Base-by-base conservation (phyloP, 2,113 vertebrate genomes). In the Laticauda laticaudata region DNA sequence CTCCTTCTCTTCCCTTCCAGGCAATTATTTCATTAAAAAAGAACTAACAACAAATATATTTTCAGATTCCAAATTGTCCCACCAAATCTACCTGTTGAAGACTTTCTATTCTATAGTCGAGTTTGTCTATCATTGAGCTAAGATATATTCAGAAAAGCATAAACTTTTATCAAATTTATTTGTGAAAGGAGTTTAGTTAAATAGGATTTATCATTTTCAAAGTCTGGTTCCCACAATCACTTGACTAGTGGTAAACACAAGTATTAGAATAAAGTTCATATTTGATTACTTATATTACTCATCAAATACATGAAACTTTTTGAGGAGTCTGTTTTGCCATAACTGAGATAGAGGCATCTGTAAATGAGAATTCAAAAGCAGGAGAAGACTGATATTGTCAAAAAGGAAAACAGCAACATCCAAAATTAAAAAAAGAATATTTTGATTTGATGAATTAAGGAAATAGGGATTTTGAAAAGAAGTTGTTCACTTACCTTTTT, bases 361-460 rank as follows among this genome's bases (percentile, higher is more conserved):
- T 15, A n/a, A n/a, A 92, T 26, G 1, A 93, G 94, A 96, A 64
- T 94, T 95, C 95, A 93, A 93, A 91, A 93, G 96, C 93, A 95
- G 95, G 94, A 92, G n/a, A n/a, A n/a, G n/a, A n/a, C n/a, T n/a
- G 20, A 93, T 87, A 95, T n/a, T n/a, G n/a, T n/a, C n/a, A 93
- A 94, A 97, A 97, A 96, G 96, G 59, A 81, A 85, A 91, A 69
- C 45, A 69, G 69, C 51, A 56, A 95, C 95, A 97, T 96, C 95
- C 96, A 97, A 95, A 96, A 93, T 24, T 89, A 94, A 59, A 93
- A 92, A 51, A 48, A n/a, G n/a, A 48, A 48, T 45, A 94, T 95
- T 69, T 87, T 45, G 91, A 90, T 97, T 97, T 98, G 98, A 98
- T 98, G 96, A 97, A 98, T 98, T 97, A 97, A 98, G 98, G 98